Conservation (phyloP, 2,797 vertebrate species). For the Cetoscarus ocellatus region DNA sequence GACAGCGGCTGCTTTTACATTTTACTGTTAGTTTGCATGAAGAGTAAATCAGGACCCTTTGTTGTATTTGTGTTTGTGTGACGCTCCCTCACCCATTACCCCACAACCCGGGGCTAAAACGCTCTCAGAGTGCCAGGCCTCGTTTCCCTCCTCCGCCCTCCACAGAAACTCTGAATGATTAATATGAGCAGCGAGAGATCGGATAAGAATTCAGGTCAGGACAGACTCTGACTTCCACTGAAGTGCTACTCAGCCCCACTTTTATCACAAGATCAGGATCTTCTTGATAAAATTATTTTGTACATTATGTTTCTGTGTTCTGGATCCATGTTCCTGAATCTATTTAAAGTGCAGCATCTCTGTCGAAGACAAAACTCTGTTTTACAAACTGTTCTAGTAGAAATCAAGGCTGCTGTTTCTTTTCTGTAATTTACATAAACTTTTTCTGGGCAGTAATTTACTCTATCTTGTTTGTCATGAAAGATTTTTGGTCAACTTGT, state of each 20-base stretch:
- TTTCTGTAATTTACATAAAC: too few species aligned
- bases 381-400: too few species aligned
- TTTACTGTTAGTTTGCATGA: not conserved
- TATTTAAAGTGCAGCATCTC: too few species aligned
- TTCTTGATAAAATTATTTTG: not conserved
- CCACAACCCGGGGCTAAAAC: slow-evolving; percentile 54
- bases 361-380: not conserved
- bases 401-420: too few species aligned
- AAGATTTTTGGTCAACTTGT: too few species aligned
- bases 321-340: not conserved
- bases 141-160: slow-evolving; percentile 26
- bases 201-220: slow-evolving; percentile 68
- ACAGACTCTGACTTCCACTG: slow-evolving; percentile 30
- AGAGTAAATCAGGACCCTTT: slow-evolving; percentile 16
- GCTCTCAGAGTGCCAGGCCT: slow-evolving; percentile 32
- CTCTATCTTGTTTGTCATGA: too few species aligned
- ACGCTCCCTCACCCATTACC: slow-evolving; percentile 27
- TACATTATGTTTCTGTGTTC: not conserved
- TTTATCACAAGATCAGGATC: slow-evolving; percentile 6
- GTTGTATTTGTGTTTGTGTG: not conserved
- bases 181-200: slow-evolving; percentile 51
- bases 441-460: too few species aligned
- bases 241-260: slow-evolving; percentile 15
- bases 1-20: slow-evolving; percentile 8
- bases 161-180: slow-evolving; percentile 66